Conservation (phyloP, 2,888 invertebrate genomes). For the Philonicus albiceps region DNA sequence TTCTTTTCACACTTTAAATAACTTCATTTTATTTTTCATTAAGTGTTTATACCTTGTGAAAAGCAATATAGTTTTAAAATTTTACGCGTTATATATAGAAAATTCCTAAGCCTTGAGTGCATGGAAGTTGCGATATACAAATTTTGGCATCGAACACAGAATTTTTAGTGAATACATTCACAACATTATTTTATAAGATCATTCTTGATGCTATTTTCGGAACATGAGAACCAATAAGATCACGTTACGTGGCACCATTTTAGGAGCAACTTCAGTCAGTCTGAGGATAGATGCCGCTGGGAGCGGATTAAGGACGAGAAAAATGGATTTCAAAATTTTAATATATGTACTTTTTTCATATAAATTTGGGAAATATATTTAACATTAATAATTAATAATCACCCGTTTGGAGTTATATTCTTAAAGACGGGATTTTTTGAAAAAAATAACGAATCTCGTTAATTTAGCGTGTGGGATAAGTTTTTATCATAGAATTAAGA, state of each 20-base stretch:
- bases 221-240: slow-evolving; percentile 60
- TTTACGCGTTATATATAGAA: slow-evolving; percentile 29
- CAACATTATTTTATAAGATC: slow-evolving; percentile 33
- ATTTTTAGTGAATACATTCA: slow-evolving; percentile 43
- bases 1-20: not conserved
- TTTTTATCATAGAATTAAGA: not conserved
- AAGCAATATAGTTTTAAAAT: slow-evolving; percentile 18
- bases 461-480: not conserved
- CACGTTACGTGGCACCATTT: slow-evolving; percentile 73
- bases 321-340: not conserved
- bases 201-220: slow-evolving; percentile 49
- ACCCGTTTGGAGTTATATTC: not conserved
- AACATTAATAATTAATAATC: not conserved
- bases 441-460: not conserved
- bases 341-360: not conserved
- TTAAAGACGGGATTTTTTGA: not conserved
- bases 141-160: slow-evolving; percentile 43
- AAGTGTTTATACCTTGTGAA: not conserved
- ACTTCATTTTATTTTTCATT: not conserved
- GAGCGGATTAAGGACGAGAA: slow-evolving; percentile 50
- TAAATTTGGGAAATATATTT: not conserved
- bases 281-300: slow-evolving; percentile 56
- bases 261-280: slow-evolving; percentile 66
- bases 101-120: slow-evolving; percentile 41
- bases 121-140: slow-evolving; percentile 46